Evolutionary conservation across 2,797 vertebrate genomes (phyloP).

Genomic region (Cyprinodon diabolis): DNA sequence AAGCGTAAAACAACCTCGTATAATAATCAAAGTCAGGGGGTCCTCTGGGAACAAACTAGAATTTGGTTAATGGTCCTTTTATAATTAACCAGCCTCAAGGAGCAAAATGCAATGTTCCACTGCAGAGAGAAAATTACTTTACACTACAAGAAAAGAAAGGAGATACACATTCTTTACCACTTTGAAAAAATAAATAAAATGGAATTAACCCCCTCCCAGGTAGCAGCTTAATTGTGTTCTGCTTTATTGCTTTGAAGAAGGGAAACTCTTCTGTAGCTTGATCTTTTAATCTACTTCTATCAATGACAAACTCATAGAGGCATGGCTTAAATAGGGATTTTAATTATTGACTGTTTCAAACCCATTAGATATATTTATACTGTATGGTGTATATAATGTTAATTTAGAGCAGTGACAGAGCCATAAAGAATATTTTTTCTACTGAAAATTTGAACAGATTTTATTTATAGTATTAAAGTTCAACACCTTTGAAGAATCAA

Average conservation of each 20-base stretch:
- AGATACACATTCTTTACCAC: not conserved
- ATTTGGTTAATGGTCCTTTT: slow-evolving; percentile 10
- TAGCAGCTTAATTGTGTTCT: not conserved
- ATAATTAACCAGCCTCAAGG: slow-evolving; percentile 29
- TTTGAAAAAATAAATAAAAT: not conserved
- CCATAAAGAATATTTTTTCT: not conserved
- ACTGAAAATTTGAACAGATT: not conserved
- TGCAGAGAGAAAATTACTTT: slow-evolving; percentile 24
- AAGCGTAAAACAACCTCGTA: slow-evolving; percentile 14
- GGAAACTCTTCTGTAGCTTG: not conserved
- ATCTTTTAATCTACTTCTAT: not conserved
- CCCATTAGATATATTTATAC: not conserved
- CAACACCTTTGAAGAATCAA: not conserved
- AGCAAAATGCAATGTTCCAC: not conserved
- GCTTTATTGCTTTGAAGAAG: not conserved
- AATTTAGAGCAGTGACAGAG: not conserved
- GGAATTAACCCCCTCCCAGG: not conserved
- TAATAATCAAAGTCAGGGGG: slow-evolving; percentile 33
- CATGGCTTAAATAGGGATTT: not conserved
- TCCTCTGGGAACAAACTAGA: slow-evolving; percentile 25
- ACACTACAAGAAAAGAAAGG: slow-evolving; percentile 18
- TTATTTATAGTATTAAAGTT: not conserved
- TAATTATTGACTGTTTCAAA: not conserved
- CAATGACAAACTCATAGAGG: not conserved
- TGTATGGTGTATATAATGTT: not conserved